phyloP scores from a whole-genome alignment of 1,140 invertebrate genomes.

The Brachionus sp. region DNA sequence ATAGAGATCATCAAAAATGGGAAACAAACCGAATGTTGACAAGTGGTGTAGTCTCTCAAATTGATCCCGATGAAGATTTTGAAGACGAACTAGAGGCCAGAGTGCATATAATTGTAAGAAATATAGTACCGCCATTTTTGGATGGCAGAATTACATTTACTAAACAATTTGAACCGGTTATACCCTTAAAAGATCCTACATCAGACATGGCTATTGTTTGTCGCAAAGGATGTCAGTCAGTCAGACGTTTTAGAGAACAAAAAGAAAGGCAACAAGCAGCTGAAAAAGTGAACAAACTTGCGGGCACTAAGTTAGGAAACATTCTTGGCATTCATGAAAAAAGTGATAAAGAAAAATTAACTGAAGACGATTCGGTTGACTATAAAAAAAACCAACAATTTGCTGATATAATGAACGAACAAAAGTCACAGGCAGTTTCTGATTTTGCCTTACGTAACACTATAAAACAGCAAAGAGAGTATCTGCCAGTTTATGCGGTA shows the following conservation, averaged over 20 bases:
- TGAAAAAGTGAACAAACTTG: conserved; percentile 97
- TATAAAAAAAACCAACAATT: conserved; percentile 83
- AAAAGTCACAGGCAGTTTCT: conserved; percentile 68
- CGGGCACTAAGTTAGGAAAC: conserved; percentile 91
- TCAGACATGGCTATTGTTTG: conserved; percentile 95
- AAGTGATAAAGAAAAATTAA: conserved; percentile 52
- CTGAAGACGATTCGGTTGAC: conserved; percentile 59
- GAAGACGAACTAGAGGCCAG: conserved; percentile 84
- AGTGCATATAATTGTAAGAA: conserved; percentile 85
- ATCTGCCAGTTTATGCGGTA: conserved; percentile 90
- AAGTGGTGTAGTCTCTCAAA: conserved; percentile 83
- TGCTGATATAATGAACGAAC: conserved; percentile 81
- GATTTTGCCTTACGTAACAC: conserved; percentile 84
- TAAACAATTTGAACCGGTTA: conserved; percentile 93
- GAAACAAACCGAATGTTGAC: conserved; percentile 96
- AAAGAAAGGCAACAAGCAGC: conserved; percentile 92
- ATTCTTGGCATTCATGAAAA: conserved; percentile 87
- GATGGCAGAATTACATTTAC: conserved; percentile 98
- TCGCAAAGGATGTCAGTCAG: conserved; percentile 84
- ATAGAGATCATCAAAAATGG: conserved; percentile 97
- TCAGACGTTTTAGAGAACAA: conserved; percentile 84
- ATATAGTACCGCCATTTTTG: conserved; percentile 96
- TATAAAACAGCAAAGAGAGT: conserved; percentile 75
- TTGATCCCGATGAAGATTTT: conserved; percentile 73
- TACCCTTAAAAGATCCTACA: conserved; percentile 88